Evolutionary conservation across 2,888 invertebrate genomes (phyloP).

Genomic region (Melinaea marsaeus): DNA sequence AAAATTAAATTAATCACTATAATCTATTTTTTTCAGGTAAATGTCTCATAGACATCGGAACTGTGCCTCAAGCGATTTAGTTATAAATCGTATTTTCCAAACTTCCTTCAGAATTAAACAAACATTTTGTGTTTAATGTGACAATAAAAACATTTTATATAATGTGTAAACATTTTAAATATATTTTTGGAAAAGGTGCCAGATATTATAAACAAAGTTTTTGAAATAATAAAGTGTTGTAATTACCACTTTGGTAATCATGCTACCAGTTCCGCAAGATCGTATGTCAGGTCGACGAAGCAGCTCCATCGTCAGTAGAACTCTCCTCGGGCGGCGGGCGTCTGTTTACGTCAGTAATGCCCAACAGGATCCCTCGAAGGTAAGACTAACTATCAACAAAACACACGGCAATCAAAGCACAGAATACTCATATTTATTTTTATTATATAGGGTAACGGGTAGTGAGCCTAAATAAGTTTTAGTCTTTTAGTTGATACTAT

Average conservation of each 20-base stretch:
- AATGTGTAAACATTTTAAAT: slow-evolving; percentile 7
- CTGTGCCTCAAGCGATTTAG: background rate
- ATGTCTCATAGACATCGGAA: background rate
- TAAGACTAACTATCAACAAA: slow-evolving; percentile 42
- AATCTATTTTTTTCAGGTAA: slow-evolving; percentile 30
- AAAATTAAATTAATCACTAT: slow-evolving; percentile 8
- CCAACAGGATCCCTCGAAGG: slow-evolving; percentile 82
- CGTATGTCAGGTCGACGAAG: slow-evolving; percentile 80
- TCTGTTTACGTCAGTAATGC: slow-evolving; percentile 81
- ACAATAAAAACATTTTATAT: slow-evolving; percentile 4
- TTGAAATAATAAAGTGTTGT: too few relatives aligned
- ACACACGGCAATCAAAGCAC: background rate
- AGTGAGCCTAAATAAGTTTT: too few relatives aligned
- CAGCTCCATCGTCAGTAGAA: slow-evolving; percentile 82
- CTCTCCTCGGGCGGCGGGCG: slow-evolving; percentile 80
- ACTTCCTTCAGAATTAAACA: background rate
- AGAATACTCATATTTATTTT: too few relatives aligned
- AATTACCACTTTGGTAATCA: slow-evolving; percentile 35
- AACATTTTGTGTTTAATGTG: background rate
- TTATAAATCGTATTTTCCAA: background rate
- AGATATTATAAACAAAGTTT: background rate
- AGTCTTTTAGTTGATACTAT: too few relatives aligned
- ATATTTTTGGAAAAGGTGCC: background rate
- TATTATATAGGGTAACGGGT: too few relatives aligned
- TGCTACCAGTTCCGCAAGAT: slow-evolving; percentile 76